Evolutionary conservation across 2,888 invertebrate genomes (phyloP).

Genomic region (Microchrysa polita): DNA sequence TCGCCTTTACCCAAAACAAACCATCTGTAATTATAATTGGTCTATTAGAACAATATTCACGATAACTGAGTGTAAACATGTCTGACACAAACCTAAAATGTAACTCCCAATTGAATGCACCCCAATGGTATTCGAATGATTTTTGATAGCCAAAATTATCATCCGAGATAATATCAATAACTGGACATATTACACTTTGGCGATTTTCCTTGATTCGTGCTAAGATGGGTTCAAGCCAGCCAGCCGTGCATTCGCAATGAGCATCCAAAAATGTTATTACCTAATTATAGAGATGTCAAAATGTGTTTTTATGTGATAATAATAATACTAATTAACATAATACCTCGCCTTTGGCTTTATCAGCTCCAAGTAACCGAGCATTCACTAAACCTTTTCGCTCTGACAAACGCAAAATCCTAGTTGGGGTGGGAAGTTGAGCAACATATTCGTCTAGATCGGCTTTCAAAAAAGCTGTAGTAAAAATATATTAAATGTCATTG

Average conservation of each 20-base stretch:
- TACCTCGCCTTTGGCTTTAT: conserved; percentile 74
- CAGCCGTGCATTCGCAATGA: conserved; percentile 91
- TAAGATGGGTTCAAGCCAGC: conserved; percentile 82
- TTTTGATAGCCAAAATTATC: conserved; percentile 95
- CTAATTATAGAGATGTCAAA: not conserved
- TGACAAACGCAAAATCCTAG: conserved; percentile 72
- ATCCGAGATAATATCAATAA: conserved; percentile 94
- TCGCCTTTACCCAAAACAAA: conserved; percentile 72
- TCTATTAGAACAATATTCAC: too few relatives aligned
- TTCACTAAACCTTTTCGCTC: conserved; percentile 81
- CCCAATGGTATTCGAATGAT: conserved; percentile 92
- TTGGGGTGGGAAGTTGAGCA: conserved; percentile 69
- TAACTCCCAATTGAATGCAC: conserved; percentile 97
- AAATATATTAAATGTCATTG: not conserved
- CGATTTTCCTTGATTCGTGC: conserved; percentile 65
- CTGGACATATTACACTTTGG: conserved; percentile 71
- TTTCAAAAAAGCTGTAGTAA: conserved; percentile 69
- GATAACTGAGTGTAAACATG: not conserved
- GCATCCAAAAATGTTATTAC: conserved; percentile 93
- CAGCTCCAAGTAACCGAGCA: conserved; percentile 83
- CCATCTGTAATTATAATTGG: conserved; percentile 66
- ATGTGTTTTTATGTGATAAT: too few relatives aligned
- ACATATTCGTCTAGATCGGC: conserved; percentile 75
- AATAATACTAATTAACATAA: not conserved
- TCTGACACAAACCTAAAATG: conserved; percentile 72